phyloP scores from a whole-genome alignment of 2,113 vertebrate genomes.

The Poeciliopsis occidentalis region DNA sequence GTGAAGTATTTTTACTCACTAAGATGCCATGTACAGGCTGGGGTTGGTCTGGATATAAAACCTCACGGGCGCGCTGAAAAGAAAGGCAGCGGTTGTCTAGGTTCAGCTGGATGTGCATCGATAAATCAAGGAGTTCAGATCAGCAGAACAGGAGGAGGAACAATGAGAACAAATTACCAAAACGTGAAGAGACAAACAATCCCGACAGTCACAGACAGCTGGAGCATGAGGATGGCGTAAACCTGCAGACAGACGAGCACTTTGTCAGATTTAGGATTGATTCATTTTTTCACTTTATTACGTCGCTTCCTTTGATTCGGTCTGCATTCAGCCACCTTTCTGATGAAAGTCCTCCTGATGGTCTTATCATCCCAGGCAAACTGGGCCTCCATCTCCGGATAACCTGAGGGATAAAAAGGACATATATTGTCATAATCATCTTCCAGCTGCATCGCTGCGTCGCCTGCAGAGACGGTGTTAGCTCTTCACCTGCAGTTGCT shows the following conservation, averaged over 20 bases:
- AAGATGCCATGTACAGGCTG: conserved; percentile 89
- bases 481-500: conserved; percentile 83
- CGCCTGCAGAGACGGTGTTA: neutral
- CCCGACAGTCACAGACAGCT: conserved; percentile 84
- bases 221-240: conserved; percentile 89
- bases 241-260: conserved; percentile 78
- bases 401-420: conserved; percentile 62
- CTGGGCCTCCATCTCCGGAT: conserved; percentile 83
- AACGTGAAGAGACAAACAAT: conserved; percentile 94
- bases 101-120: neutral
- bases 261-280: conserved; percentile 13
- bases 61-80: conserved; percentile 86
- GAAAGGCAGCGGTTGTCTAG: neutral
- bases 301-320: neutral
- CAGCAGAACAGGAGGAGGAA: neutral
- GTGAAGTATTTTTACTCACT: conserved; percentile 83
- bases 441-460: neutral
- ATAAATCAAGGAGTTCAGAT: neutral
- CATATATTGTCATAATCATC: neutral
- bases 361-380: conserved; percentile 89
- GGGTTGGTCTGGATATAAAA: conserved; percentile 89
- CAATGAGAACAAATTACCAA: conserved; percentile 78
- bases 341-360: conserved; percentile 88
- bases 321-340: conserved; percentile 83
- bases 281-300: neutral